These are phyloP conservation scores for Caerostris extrusa DNA, from an alignment of 1,140 invertebrate species.

Conservation along the genomic window DNA sequence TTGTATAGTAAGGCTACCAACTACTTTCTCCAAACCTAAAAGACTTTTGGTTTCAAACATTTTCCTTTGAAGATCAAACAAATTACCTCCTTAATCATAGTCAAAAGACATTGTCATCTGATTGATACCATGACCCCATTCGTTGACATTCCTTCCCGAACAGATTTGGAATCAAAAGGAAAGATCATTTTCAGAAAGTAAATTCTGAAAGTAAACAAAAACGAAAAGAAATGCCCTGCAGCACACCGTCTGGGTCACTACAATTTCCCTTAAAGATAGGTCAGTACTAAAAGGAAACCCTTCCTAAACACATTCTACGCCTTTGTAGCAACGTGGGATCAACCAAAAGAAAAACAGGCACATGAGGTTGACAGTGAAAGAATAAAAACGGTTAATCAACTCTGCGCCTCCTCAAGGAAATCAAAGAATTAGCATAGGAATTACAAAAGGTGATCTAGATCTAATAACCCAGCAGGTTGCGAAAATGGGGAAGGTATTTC, in stretches of 20 bases:
- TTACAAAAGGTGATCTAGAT: constrained; percentile 57
- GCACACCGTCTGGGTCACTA: constrained; percentile 62
- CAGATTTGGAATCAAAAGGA: too few species aligned
- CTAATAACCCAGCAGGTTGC: constrained; percentile 28
- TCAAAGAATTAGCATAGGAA: constrained; percentile 5
- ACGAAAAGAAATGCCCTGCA: background rate
- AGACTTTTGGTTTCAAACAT: background rate
- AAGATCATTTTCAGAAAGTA: constrained; percentile 50
- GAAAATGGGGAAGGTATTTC: constrained; percentile 20
- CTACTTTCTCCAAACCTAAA: too few species aligned
- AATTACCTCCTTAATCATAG: background rate
- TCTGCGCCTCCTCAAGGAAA: constrained; percentile 34
- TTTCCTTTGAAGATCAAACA: background rate
- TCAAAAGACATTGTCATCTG: background rate
- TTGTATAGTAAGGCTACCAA: too few species aligned
- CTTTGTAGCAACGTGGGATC: constrained; percentile 30
- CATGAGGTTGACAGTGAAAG: constrained; percentile 20
- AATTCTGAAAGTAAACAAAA: constrained; percentile 59
- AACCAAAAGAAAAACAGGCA: constrained; percentile 21
- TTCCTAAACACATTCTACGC: constrained; percentile 6
- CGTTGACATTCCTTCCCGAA: constrained; percentile 41
- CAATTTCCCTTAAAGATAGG: constrained; percentile 60
- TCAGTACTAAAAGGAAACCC: constrained; percentile 38
- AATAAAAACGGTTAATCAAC: constrained; percentile 62
- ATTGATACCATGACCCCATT: constrained; percentile 31